Evolutionary conservation across 2,113 vertebrate species (phyloP), one percentile per base, ranked within the genome.

Genomic region (Alaudala cheleensis): DNA sequence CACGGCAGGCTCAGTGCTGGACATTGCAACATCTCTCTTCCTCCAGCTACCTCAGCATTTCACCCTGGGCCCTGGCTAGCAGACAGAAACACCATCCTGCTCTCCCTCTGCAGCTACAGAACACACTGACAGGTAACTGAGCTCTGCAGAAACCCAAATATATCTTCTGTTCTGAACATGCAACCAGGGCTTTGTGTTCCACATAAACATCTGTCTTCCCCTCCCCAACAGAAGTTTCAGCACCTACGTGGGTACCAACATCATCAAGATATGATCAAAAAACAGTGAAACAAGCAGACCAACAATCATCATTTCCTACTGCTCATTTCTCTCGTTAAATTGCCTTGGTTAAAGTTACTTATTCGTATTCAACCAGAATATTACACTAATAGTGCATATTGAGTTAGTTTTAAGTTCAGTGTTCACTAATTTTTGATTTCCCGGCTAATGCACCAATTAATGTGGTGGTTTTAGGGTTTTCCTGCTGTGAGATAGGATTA

Each of bases 191-290:
- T 50, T 70, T 37, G 58, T 29, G 15, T 16, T 82, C 33, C 62
- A 67, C 0, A 22, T 22, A 28, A 60, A 64, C 40, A 42, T 5
- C 49, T 44, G 20, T 31, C 62, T 74, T 50, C 45, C 12, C 39
- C 47, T n/a, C 58, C 54, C 39, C 88, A 58, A 62, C 12, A 2
- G 54, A 73, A 73, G 39, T 11, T 83, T 74, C 29, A 50, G 64
- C 53, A 56, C 17, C 29, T 34, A n/a, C 0, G 1, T 66, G 47
- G 8, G 12, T 53, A 51, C 6, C 0, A 0, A 28, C 12, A 58
- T 20, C 71, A 84, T 8, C 14, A 61, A 66, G 53, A 83, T 12
- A 45, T 2, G 53, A 57, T 34, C 62, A 37, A 22, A 3, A 4
- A 33, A 16, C 8, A 77, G 10, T 78, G 8, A 26, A 66, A 84